Evolutionary conservation across 2,797 vertebrate species (phyloP).

Genomic region (Sebastiscus tertius): DNA sequence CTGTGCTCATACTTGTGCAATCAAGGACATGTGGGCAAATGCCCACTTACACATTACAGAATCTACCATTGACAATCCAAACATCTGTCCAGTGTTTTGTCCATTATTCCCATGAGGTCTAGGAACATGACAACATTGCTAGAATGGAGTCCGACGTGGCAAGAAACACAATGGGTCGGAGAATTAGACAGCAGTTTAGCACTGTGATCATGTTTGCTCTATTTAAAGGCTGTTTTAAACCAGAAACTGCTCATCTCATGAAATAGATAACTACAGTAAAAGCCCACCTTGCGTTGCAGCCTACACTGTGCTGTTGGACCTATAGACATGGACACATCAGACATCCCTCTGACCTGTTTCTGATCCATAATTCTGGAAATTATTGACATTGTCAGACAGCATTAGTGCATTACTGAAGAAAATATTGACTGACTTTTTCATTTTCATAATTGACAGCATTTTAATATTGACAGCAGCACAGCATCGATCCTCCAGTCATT

Average conservation of each 20-base stretch:
- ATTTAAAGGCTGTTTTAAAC: not conserved
- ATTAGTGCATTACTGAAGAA: constrained; percentile 49
- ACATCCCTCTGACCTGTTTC: constrained; percentile 6
- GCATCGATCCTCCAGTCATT: constrained; percentile 44
- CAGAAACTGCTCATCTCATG: not conserved
- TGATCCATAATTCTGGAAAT: constrained; percentile 22
- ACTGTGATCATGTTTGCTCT: not conserved
- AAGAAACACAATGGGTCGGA: not conserved
- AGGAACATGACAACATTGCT: not conserved
- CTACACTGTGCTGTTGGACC: not conserved
- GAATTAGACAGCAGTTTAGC: not conserved
- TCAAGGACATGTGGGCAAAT: not conserved
- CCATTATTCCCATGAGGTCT: not conserved
- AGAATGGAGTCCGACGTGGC: not conserved
- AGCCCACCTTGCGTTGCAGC: not conserved
- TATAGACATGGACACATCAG: not conserved
- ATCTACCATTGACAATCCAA: not conserved
- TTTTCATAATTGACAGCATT: constrained; percentile 57
- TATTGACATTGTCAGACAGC: constrained; percentile 34
- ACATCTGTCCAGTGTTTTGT: not conserved
- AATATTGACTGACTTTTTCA: constrained; percentile 48
- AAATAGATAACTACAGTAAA: not conserved
- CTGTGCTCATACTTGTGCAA: not conserved
- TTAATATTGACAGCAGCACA: constrained; percentile 49
- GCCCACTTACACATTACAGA: not conserved